Percentiles rank a stretch among this genome's conserved stretches.
Conservation (phyloP, 2,797 vertebrate genomes). For the Myripristis murdjan region DNA sequence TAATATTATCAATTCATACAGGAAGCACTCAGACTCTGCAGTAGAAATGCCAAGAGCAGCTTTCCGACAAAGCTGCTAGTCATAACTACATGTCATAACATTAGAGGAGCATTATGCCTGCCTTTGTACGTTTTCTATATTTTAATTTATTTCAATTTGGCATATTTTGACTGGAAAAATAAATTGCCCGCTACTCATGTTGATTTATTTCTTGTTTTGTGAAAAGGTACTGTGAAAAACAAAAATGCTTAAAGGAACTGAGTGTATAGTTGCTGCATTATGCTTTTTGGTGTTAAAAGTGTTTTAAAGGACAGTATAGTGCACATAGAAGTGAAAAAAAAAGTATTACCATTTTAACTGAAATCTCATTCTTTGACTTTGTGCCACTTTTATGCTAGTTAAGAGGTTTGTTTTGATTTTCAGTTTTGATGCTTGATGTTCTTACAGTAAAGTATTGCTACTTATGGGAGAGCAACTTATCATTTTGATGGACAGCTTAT, state of each 20-base stretch:
- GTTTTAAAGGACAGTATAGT: slow-evolving; percentile 42
- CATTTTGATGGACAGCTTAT: slow-evolving; percentile 61
- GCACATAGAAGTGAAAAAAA: slow-evolving; percentile 23
- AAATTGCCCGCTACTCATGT: slow-evolving; percentile 12
- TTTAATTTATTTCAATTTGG: not conserved
- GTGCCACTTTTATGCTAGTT: slow-evolving; percentile 27
- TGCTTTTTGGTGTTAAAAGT: slow-evolving; percentile 38
- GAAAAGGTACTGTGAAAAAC: slow-evolving; percentile 47
- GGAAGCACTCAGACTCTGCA: not conserved
- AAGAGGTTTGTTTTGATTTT: slow-evolving; percentile 31
- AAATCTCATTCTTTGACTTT: slow-evolving; percentile 35
- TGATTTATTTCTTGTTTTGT: slow-evolving; percentile 49
- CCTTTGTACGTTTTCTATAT: slow-evolving; percentile 19
- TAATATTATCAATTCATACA: not conserved
- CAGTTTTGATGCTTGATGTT: slow-evolving; percentile 44
- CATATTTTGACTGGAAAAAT: slow-evolving; percentile 25
- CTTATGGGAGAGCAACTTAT: slow-evolving; percentile 29
- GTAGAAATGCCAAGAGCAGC: too few species aligned
- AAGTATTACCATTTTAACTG: slow-evolving; percentile 5
- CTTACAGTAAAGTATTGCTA: slow-evolving; percentile 37
- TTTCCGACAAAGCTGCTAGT: not conserved
- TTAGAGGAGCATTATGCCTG: not conserved
- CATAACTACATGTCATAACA: not conserved
- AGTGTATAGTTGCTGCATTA: slow-evolving; percentile 30
- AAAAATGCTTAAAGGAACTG: slow-evolving; percentile 37